Percentiles rank a stretch among this genome's conserved stretches.
Conservation (phyloP, 2,797 vertebrate species). For the Pitangus sulphuratus region DNA sequence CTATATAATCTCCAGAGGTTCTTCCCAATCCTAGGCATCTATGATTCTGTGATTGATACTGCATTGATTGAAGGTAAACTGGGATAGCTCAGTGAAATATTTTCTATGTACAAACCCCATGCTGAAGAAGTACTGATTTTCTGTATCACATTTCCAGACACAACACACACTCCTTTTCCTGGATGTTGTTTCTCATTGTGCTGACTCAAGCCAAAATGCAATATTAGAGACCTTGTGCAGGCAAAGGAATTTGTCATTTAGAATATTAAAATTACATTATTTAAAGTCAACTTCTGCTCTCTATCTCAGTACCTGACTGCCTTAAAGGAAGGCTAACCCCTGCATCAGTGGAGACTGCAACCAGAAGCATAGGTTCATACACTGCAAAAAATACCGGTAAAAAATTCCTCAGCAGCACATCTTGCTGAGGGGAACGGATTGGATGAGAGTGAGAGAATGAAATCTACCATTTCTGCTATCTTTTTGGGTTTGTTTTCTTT, state of each 20-base stretch:
- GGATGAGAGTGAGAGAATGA: neutral
- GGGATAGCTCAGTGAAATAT: neutral
- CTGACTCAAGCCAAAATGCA: neutral
- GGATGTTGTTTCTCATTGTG: neutral
- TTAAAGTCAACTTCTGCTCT: neutral
- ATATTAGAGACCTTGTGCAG: neutral
- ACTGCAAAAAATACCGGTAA: neutral
- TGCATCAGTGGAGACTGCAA: neutral
- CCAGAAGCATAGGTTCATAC: neutral
- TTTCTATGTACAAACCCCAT: neutral
- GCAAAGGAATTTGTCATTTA: neutral
- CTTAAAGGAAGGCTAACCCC: neutral
- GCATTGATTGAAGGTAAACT: neutral
- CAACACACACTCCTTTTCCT: neutral
- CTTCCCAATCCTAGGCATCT: neutral
- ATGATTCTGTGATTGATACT: neutral
- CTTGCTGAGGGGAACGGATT: neutral
- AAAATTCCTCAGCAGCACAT: neutral
- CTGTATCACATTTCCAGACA: neutral
- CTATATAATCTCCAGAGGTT: neutral
- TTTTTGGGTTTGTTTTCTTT: neutral
- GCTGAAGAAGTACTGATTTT: neutral
- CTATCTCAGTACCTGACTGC: neutral
- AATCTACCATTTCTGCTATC: neutral
- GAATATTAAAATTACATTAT: neutral